These are phyloP conservation scores for Eucera pruinosa DNA, from an alignment of 2,888 invertebrate genomes.

Conservation along the genomic window DNA sequence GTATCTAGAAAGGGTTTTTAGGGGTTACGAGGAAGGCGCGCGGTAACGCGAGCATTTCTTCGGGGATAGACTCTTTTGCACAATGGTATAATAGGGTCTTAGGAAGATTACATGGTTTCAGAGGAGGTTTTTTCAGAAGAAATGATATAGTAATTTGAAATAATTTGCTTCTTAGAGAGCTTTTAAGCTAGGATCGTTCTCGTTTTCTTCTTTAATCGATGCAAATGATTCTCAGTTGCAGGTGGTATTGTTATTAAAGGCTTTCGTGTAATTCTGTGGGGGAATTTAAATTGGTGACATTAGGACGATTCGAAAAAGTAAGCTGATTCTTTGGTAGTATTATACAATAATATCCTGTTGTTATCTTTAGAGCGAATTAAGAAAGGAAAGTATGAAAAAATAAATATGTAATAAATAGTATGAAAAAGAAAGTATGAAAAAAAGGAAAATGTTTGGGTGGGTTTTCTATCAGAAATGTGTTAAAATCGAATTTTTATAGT, in stretches of 20 bases:
- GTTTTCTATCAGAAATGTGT: too few relatives aligned
- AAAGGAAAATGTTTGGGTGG: too few relatives aligned
- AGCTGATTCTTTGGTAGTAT: too few relatives aligned
- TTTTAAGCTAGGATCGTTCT: not conserved
- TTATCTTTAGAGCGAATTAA: too few relatives aligned
- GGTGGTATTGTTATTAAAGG: not conserved
- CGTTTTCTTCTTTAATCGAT: not conserved
- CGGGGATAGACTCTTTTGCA: slow-evolving; percentile 1
- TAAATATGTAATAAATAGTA: too few relatives aligned
- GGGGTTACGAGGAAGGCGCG: not conserved
- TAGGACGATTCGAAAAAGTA: too few relatives aligned
- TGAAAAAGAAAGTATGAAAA: too few relatives aligned
- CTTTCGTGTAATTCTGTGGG: too few relatives aligned
- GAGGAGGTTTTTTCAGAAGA: slow-evolving; percentile 9
- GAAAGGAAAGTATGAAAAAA: too few relatives aligned
- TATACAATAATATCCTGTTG: too few relatives aligned
- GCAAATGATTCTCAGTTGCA: slow-evolving; percentile 1
- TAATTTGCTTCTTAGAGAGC: slow-evolving; percentile 4
- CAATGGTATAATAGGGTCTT: slow-evolving; percentile 17
- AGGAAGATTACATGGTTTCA: not conserved
- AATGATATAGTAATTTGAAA: slow-evolving; percentile 13
- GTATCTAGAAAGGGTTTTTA: slow-evolving; percentile 21
- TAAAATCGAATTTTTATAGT: too few relatives aligned
- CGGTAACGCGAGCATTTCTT: slow-evolving; percentile 1
- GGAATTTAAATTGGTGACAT: too few relatives aligned